A percentile compares a stretch with the other conserved stretches of the same genome.
Conservation (phyloP, 2,888 invertebrate genomes). For the Caenorhabditis drosophilae region DNA sequence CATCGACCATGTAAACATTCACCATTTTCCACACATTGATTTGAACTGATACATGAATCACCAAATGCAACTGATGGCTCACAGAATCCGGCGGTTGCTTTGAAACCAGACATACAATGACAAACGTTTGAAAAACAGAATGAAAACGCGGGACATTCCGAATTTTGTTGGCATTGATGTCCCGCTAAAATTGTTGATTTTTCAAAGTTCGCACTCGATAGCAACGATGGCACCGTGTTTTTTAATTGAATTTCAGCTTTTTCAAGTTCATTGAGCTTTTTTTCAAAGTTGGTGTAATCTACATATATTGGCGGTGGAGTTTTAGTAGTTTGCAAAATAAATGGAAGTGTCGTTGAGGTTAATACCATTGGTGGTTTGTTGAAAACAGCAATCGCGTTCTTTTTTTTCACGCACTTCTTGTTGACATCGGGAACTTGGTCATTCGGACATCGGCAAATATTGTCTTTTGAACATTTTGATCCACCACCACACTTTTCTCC, state of each 20-base stretch:
- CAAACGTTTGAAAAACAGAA: conserved; percentile 58
- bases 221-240: conserved; percentile 18
- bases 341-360: too few relatives aligned
- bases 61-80: conserved; percentile 43
- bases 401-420: conserved; percentile 52
- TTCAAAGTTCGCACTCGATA: conserved; percentile 6
- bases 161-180: conserved; percentile 37
- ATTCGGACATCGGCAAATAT: conserved; percentile 54
- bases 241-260: conserved; percentile 43
- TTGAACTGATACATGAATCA: conserved; percentile 41
- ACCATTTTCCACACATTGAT: conserved; percentile 46
- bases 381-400: conserved; percentile 36
- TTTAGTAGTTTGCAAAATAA: conserved; percentile 6
- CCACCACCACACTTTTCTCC: conserved; percentile 56
- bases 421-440: conserved; percentile 55
- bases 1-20: conserved; percentile 47
- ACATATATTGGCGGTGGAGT: conserved; percentile 3
- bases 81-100: conserved; percentile 46
- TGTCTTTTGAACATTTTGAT: conserved; percentile 35
- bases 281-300: conserved; percentile 22
- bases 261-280: conserved; percentile 42
- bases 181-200: conserved; percentile 33
- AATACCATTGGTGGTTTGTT: conserved; percentile 7
- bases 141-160: conserved; percentile 50
- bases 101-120: conserved; percentile 60